Base-by-base conservation (phyloP, 1,140 invertebrate genomes). In the Diploscapter pachys region DNA sequence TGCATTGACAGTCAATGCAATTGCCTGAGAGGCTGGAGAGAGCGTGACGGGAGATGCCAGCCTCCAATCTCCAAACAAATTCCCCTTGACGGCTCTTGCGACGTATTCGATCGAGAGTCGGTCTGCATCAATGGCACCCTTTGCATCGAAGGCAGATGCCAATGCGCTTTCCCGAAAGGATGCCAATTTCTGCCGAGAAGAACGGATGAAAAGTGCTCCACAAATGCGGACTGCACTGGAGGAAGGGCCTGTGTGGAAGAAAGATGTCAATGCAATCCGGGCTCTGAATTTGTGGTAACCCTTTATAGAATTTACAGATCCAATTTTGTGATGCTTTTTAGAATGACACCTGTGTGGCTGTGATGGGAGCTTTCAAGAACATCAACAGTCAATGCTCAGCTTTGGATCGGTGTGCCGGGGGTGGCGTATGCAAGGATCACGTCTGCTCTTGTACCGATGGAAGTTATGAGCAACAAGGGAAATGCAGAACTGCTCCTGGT, bases 371-470 rank as follows among this genome's bases (percentile, higher is more conserved):
- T 52, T 77, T 62, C 69, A 76, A 75, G 53, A 71, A 59, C n/a
- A 73, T 79, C 48, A 75, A 75, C 57, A 69, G 65, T 53, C 72
- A 63, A 48, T 79, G 78, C 51, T 13, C 71, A 48, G 51, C 63
- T 3, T 70, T 55, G 49, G 78, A 79, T 61, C 66, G 77, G 50
- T 79, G 78, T 69, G 64, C 76, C 52, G 78, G 78, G n/a, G 78
- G 78, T 31, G 73, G 74, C 55, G 61, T 70, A 8, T 79, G 78
- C 69, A 71, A 67, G 62, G 67, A 78, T 13, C 57, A 55, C 11
- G 71, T 72, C 5, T 79, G 78, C 59, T 62, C 67, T 50, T 79
- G 78, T 66, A 80, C 78, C 53, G 77, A 79, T 51, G 78, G 78
- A 54, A 67, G 76, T 51, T 48, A 59, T 9, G 76, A 79, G 61